Base-by-base conservation (phyloP, 2,888 invertebrate species). In the Andrena fulva region DNA sequence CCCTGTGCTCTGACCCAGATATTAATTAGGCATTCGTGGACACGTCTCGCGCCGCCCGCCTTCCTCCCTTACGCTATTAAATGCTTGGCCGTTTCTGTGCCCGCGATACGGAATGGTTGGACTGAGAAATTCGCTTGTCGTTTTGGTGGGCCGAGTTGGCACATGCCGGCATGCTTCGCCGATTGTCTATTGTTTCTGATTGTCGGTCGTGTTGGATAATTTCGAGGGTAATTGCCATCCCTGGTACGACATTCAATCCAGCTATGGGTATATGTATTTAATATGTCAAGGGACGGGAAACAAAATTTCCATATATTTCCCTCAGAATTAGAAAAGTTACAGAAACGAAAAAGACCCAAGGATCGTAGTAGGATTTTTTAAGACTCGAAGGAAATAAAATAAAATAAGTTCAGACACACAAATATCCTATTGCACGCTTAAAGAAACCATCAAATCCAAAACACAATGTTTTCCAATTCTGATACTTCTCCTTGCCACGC, bases 1-100 rank as follows among this genome's bases (percentile, higher is more conserved):
- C 87, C 77, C 60, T 77, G 73, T 78, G 66, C 71, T 76, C 63
- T 86, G 85, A 87, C 85, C 88, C 59, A 88, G 88, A 88, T 85
- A 87, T 87, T 88, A 88, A 88, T 88, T 87, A 86, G 77, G 71
- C 79, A 76, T 83, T 82, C 68, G 75, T 64, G 81, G 63, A 82
- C 80, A 52, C 75, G 68, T 62, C 63, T 69, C 74, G 35, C 29
- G 35, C 54, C 35, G 60, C 69, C 5, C 24, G 63, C 62, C 73
- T 60, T 71, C 52, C 62, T 60, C 64, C 62, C 62, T 66, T 67
- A 62, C 42, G 69, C 68, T 67, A 69, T 50, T 64, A 69, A 79
- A 73, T 68, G 59, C 62, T 35, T 24, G 50, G 33, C 29, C 52
- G 56, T 12, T 27, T 42, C 8, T 20, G 42, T 42, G 42, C 42